These are phyloP conservation scores for Thecophora atra DNA, from an alignment of 2,888 invertebrate genomes.

Conservation along the genomic window DNA sequence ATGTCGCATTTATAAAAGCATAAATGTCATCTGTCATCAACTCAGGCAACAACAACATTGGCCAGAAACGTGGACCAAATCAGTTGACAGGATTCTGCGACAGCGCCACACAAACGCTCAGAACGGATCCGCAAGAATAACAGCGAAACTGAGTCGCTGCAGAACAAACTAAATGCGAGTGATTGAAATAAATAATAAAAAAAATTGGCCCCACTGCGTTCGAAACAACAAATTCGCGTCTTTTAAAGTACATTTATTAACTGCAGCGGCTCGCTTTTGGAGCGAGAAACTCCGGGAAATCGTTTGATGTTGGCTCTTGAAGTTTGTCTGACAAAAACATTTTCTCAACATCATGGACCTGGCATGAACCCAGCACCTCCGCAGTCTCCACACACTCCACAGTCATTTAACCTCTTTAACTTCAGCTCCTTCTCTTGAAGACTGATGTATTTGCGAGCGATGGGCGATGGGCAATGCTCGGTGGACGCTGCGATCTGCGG, in stretches of 20 bases:
- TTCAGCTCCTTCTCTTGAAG: no score
- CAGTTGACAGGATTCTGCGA: slow-evolving; percentile 24
- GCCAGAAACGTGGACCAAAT: slow-evolving; percentile 21
- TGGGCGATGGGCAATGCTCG: neutral
- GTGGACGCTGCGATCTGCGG: neutral
- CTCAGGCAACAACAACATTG: slow-evolving; percentile 11
- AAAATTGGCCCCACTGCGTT: neutral
- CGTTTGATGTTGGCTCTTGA: no score
- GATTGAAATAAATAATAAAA: no score
- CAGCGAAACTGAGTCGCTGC: neutral
- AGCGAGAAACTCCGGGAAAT: neutral
- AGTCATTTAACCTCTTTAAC: no score
- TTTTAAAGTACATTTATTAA: neutral
- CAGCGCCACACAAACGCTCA: neutral
- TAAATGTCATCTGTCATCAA: slow-evolving; percentile 29
- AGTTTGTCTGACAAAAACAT: no score
- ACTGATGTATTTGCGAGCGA: no score
- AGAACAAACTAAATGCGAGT: slow-evolving; percentile 7
- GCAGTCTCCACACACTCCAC: no score
- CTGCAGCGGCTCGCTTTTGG: neutral
- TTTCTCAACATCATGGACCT: no score
- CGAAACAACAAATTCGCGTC: neutral
- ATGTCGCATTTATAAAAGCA: slow-evolving; percentile 34
- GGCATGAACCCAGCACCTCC: no score
- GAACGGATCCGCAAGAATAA: no score